phyloP scores from a whole-genome alignment of 37 sponge, comb jelly and placozoan genomes.

The Corticium candelabrum region DNA sequence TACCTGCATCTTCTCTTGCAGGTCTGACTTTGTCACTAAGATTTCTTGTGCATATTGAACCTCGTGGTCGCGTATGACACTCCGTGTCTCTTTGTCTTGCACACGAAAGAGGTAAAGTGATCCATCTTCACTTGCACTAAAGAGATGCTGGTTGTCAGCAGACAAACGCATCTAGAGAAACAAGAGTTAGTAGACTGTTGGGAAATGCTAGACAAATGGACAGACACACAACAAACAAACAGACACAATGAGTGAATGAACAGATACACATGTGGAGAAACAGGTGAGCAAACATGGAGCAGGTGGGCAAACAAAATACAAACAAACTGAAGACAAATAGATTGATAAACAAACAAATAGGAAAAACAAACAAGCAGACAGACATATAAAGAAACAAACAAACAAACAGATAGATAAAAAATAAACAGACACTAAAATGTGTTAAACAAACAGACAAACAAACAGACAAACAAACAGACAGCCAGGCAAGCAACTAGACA shows the following conservation, averaged over 20 bases:
- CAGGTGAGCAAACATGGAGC: constrained; percentile 15
- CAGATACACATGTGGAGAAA: constrained; percentile 24
- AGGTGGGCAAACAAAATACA: too few relatives aligned
- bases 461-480: too few relatives aligned
- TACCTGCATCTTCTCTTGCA: constrained; percentile 80
- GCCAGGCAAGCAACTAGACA: too few relatives aligned
- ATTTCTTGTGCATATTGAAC: constrained; percentile 83
- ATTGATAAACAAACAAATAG: background rate
- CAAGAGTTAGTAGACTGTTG: background rate
- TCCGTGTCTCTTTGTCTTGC: constrained; percentile 79
- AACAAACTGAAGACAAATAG: background rate
- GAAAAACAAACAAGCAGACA: background rate
- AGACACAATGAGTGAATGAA: background rate
- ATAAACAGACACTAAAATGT: background rate
- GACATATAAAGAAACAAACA: background rate
- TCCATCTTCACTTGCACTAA: constrained; percentile 86
- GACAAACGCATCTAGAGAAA: constrained; percentile 62
- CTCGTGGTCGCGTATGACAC: constrained; percentile 75
- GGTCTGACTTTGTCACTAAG: constrained; percentile 81
- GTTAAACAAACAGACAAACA: background rate
- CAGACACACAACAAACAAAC: background rate
- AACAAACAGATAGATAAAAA: too few relatives aligned
- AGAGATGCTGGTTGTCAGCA: constrained; percentile 79
- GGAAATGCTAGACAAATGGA: too few relatives aligned
- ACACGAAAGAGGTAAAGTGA: constrained; percentile 71